Percentiles rank a stretch among this genome's conserved stretches.
Evolutionary conservation across 2,113 vertebrate species (phyloP).

Genomic region (Arvicanthis niloticus): DNA sequence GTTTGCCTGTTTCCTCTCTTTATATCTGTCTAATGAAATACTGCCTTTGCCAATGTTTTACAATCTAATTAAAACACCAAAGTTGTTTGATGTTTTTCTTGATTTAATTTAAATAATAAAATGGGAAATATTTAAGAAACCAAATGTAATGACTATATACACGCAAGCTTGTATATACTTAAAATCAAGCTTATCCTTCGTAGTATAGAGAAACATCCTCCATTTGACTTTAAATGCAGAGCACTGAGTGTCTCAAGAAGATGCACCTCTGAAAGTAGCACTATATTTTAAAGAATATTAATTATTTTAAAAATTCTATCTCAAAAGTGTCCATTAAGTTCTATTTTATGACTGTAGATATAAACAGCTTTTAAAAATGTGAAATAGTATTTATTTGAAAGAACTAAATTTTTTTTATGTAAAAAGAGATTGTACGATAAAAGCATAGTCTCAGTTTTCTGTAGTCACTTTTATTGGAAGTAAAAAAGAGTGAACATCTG

Average conservation of each 20-base stretch:
- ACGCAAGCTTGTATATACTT: not conserved
- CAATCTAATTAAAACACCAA: constrained; percentile 59
- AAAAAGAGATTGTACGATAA: not conserved
- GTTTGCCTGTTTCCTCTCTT: not conserved
- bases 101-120: constrained; percentile 56
- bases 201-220: not conserved
- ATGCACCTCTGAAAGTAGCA: not conserved
- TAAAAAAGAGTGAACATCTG: constrained; percentile 9
- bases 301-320: constrained; percentile 8
- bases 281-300: not conserved
- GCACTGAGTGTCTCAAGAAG: not conserved
- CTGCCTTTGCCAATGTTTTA: constrained; percentile 37
- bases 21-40: constrained; percentile 49
- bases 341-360: constrained; percentile 2
- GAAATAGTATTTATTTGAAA: constrained; percentile 24
- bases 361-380: constrained; percentile 27
- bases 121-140: constrained; percentile 41
- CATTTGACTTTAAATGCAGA: constrained; percentile 12
- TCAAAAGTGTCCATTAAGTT: not conserved
- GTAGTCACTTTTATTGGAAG: not conserved
- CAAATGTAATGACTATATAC: not conserved
- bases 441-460: not conserved
- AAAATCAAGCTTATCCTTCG: not conserved
- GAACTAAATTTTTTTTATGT: not conserved
- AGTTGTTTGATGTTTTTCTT: constrained; percentile 22